Evolutionary conservation across 2,113 vertebrate species (phyloP), one percentile per base, ranked within the genome.

Genomic region (Phalacrocorax carbo): DNA sequence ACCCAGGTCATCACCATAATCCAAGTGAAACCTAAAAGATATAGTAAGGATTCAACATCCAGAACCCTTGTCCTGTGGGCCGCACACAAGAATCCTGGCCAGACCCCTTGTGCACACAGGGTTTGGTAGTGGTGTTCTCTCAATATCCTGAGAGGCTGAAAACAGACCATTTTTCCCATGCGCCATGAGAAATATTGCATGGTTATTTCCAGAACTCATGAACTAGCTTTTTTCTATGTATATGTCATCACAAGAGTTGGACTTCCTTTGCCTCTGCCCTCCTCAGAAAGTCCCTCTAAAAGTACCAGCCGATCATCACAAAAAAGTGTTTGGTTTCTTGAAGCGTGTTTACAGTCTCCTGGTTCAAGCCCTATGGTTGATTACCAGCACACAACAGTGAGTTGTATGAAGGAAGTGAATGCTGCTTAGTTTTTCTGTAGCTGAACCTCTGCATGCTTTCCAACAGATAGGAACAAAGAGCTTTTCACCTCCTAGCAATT

Each of bases 71-170:
- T 64, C 44, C 46, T 22, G 23, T 7, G 68, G 36, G 11, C 66
- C 76, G 48, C 22, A 11, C n/a, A 18, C 25, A 7, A 2, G 32
- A 22, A 44, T 52, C 32, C 10, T 34, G 48, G 29, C 5, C 75
- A 83, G 79, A 25, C 10, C 29, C 2, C 58, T 36, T 13, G 4
- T 68, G 13, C 44, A 66, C 6, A 2, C 0, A 0, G 2, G 23
- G 7, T 42, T 46, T 88, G 58, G 25, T 40, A 44, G 62, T 44
- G 60, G 1, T 54, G 19, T 8, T 60, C 52, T 71, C 69, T 34
- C 18, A 19, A 8, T 6, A 51, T 16, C 36, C 13, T 4, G 13
- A 42, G 36, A 69, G 22, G 52, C 70, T 90, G 65, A n/a, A 36
- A 64, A 51, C 52, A 60, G 15, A 20, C 2, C 7, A 8, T 4